These are phyloP conservation scores for Andrena minutula DNA, from an alignment of 2,888 invertebrate genomes.

Conservation along the genomic window DNA sequence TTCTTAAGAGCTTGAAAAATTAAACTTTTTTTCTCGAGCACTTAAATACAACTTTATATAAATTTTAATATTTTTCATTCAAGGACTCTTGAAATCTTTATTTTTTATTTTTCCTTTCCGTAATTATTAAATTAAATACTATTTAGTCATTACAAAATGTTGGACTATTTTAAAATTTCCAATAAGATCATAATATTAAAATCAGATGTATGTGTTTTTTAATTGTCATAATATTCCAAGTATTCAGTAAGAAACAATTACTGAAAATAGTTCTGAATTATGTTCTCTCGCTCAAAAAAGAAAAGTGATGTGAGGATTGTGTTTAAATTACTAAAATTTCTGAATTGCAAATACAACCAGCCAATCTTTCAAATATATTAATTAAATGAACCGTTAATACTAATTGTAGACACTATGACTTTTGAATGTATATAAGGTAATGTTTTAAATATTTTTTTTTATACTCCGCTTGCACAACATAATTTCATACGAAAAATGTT, in stretches of 20 bases:
- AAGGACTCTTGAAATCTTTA: not conserved
- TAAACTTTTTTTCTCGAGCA: not conserved
- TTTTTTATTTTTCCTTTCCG: too few species aligned
- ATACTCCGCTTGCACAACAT: too few species aligned
- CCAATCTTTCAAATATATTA: not conserved
- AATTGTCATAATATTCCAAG: too few species aligned
- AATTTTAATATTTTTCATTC: constrained; percentile 1
- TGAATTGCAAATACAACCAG: not conserved
- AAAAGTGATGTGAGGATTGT: not conserved
- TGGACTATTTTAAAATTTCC: too few species aligned
- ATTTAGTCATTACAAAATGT: too few species aligned
- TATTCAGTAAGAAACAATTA: too few species aligned
- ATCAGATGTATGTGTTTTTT: too few species aligned
- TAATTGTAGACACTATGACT: not conserved
- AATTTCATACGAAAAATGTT: not conserved
- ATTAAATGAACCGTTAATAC: not conserved
- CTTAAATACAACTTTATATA: constrained; percentile 2
- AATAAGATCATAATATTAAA: too few species aligned
- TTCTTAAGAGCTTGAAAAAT: constrained; percentile 6
- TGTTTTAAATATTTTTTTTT: too few species aligned
- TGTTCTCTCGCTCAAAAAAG: too few species aligned
- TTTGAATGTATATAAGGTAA: too few species aligned
- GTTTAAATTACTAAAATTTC: not conserved
- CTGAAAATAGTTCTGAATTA: not conserved
- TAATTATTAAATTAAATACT: too few species aligned